These are phyloP conservation scores for Choreutis nemorana DNA, from an alignment of 2,888 invertebrate genomes.

Conservation along the genomic window DNA sequence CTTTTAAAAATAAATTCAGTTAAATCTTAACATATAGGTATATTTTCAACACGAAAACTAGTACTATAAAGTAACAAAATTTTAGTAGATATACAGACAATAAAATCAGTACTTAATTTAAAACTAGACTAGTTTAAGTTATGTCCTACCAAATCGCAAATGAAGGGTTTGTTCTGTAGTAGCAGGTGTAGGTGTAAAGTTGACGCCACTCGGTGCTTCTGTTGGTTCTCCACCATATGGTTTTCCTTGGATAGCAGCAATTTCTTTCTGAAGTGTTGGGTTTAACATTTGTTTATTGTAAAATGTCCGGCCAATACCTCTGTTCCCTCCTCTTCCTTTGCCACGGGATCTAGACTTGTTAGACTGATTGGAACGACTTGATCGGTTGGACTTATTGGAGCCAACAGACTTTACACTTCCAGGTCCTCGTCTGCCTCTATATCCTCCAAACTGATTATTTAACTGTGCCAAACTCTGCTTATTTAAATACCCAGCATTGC, in stretches of 20 bases:
- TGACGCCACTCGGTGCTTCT: constrained; percentile 21
- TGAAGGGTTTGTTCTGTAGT: constrained; percentile 48
- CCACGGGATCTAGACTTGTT: constrained; percentile 33
- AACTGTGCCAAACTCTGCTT: constrained; percentile 45
- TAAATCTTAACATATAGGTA: no score
- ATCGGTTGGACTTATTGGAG: constrained; percentile 35
- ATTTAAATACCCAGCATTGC: constrained; percentile 43
- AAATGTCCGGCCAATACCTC: constrained; percentile 46
- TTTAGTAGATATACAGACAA: constrained; percentile 5
- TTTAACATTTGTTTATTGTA: constrained; percentile 45
- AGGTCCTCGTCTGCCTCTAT: constrained; percentile 38
- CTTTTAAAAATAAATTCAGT: no score
- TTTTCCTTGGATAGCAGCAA: constrained; percentile 53
- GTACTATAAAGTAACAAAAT: no score
- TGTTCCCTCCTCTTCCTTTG: constrained; percentile 27
- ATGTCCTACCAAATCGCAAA: constrained; percentile 48
- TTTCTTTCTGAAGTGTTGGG: constrained; percentile 49
- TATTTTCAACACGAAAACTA: no score
- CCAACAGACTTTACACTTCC: constrained; percentile 51
- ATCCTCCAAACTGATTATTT: constrained; percentile 39
- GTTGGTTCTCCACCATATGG: constrained; percentile 18
- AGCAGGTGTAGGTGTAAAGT: constrained; percentile 44
- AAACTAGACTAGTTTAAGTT: no score
- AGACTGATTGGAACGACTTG: constrained; percentile 30
- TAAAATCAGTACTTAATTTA: no score